Evolutionary conservation across 2,113 vertebrate genomes (phyloP).

Genomic region (Tautogolabrus adspersus): DNA sequence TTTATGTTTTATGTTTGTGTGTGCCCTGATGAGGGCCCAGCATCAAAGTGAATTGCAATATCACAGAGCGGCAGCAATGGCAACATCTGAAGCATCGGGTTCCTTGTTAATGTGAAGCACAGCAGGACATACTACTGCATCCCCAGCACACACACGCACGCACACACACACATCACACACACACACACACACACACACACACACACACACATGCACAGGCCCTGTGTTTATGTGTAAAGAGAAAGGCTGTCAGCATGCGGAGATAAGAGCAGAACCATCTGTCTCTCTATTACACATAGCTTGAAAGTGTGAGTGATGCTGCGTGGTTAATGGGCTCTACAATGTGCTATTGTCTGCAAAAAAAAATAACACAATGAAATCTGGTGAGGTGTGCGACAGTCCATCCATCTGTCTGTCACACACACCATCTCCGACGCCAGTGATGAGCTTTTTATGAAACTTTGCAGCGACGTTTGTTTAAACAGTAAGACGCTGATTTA

Average conservation of each 20-base stretch:
- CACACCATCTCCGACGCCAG: conserved; percentile 17
- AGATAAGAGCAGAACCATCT: conserved; percentile 70
- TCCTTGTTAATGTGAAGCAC: conserved; percentile 47
- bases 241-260: conserved; percentile 42
- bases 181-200: background rate
- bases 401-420: conserved; percentile 53
- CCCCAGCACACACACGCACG: conserved; percentile 10
- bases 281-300: conserved; percentile 58
- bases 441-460: conserved; percentile 54
- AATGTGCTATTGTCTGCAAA: conserved; percentile 56
- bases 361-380: conserved; percentile 48
- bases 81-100: conserved; percentile 61
- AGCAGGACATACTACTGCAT: conserved; percentile 4
- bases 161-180: too few relatives aligned
- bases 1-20: conserved; percentile 49
- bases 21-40: conserved; percentile 44
- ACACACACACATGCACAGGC: background rate
- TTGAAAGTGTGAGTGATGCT: conserved; percentile 46
- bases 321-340: conserved; percentile 63
- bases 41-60: conserved; percentile 78
- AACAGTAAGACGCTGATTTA: conserved; percentile 27
- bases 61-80: conserved; percentile 66
- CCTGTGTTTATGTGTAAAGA: conserved; percentile 29
- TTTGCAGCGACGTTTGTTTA: conserved; percentile 9
- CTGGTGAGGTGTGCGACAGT: conserved; percentile 50